phyloP scores from a whole-genome alignment of 2,888 invertebrate genomes.

The Eupithecia tripunctaria region DNA sequence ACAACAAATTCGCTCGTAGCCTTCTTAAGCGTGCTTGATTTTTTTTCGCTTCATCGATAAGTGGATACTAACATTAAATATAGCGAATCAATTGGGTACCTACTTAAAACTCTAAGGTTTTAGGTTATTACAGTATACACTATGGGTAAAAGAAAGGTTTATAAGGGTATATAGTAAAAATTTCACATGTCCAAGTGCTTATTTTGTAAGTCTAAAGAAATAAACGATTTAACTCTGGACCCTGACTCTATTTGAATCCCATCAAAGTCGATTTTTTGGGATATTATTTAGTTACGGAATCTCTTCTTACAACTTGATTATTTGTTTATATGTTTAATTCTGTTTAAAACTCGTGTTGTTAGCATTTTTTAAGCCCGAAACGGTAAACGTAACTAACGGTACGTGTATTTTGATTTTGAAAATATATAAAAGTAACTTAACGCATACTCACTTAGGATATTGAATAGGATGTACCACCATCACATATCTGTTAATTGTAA shows the following conservation, averaged over 20 bases:
- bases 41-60: not conserved
- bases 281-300: no score
- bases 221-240: no score
- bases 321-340: not conserved
- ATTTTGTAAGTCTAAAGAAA: no score
- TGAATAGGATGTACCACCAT: conserved; percentile 37
- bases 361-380: not conserved
- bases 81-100: not conserved
- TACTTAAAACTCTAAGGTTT: no score
- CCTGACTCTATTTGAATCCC: no score
- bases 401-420: not conserved
- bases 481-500: conserved; percentile 39
- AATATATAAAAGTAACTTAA: not conserved
- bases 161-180: no score
- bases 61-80: not conserved
- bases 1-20: no score
- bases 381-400: no score
- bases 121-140: no score
- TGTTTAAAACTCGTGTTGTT: not conserved
- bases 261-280: no score
- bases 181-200: no score
- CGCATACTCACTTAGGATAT: conserved; percentile 34
- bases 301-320: not conserved
- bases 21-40: not conserved
- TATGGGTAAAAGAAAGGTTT: no score